Percentiles rank a stretch among this genome's conserved stretches.
Evolutionary conservation across 2,888 invertebrate genomes (phyloP).

Genomic region (Hyposoter dolosus): DNA sequence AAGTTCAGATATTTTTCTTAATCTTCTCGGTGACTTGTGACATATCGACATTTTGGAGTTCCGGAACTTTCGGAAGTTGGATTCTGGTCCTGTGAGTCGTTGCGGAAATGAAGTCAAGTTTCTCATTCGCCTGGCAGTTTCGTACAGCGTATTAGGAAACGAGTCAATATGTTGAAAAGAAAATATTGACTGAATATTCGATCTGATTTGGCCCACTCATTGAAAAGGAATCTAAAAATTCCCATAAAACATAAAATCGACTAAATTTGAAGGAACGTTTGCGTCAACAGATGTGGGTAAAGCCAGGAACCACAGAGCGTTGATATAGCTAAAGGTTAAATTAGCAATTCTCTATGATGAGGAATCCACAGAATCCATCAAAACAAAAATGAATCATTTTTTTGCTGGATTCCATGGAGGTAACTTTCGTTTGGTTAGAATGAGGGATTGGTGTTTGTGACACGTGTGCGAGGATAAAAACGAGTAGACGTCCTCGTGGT

Average conservation of each 20-base stretch:
- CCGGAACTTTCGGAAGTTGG: neutral
- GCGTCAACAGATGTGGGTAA: neutral
- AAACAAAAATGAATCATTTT: neutral
- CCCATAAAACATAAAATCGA: neutral
- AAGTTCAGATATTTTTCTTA: neutral
- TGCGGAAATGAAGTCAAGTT: neutral
- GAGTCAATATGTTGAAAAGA: neutral
- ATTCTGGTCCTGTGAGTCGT: neutral
- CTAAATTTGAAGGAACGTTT: neutral
- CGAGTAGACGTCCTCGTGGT: slow-evolving; percentile 22
- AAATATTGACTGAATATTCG: neutral
- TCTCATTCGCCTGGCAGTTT: neutral
- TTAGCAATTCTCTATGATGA: neutral
- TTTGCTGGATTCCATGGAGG: neutral
- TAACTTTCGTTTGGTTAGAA: neutral
- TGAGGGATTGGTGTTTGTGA: neutral
- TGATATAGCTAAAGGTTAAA: neutral
- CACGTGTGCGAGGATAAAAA: slow-evolving; percentile 24
- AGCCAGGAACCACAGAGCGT: neutral
- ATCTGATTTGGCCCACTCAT: no score
- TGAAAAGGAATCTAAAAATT: neutral
- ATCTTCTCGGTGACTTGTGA: neutral
- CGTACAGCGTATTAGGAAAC: neutral
- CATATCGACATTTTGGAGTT: neutral
- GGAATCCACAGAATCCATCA: neutral